A percentile compares a stretch with the other conserved stretches of the same genome.
These are phyloP conservation scores for cattle (Bos taurus) DNA, from an alignment of 2,113 vertebrate species.

Conservation along the genomic window ARS-UCD2.0 NC_037345.1:25257501-25258000, in stretches of 20 bases:
- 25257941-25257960: neutral
- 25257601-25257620: neutral
- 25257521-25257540: neutral
- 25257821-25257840: neutral
- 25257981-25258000: neutral
- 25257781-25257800: neutral
- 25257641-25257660: conserved; percentile 14
- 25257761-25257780: conserved; percentile 69
- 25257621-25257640: neutral
- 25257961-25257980: neutral
- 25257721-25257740: conserved; percentile 49
- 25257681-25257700: conserved; percentile 61
- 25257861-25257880: neutral
- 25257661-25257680: conserved; percentile 34
- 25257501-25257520: neutral
- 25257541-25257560: neutral
- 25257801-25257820: neutral
- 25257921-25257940: neutral
- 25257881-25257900: neutral
- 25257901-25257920: neutral
- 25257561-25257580: neutral
- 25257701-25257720: conserved; percentile 65
- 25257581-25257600: neutral
- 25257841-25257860: neutral
- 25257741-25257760: conserved; percentile 66